Percentiles rank a stretch among this genome's conserved stretches.
Evolutionary conservation across 2,888 invertebrate species (phyloP).

Genomic region (Mythimna vitellina): DNA sequence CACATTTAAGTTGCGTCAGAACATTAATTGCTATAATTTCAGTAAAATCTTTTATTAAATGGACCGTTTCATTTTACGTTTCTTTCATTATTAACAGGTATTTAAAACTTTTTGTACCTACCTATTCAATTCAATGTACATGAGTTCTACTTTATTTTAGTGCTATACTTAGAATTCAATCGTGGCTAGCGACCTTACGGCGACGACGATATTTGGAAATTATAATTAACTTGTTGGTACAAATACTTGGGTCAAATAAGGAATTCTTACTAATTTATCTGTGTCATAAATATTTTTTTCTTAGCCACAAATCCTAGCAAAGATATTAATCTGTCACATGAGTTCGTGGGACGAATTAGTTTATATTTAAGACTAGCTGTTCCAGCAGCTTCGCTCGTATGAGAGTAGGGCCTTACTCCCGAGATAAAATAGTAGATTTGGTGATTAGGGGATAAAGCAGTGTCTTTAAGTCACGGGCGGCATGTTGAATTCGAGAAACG

Average conservation of each 20-base stretch:
- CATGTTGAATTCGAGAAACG: too few relatives aligned
- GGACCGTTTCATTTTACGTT: conserved; percentile 24
- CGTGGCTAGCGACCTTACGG: conserved; percentile 21
- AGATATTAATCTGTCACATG: conserved; percentile 13
- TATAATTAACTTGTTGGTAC: conserved; percentile 34
- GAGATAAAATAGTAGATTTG: too few relatives aligned
- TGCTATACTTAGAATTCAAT: conserved; percentile 25
- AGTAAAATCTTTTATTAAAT: conserved; percentile 22
- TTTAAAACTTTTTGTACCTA: conserved; percentile 7
- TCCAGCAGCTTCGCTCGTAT: too few relatives aligned
- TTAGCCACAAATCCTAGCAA: conserved; percentile 29
- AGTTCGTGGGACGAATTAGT: conserved; percentile 13
- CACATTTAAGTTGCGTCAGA: conserved; percentile 29
- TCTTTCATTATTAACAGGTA: conserved; percentile 20
- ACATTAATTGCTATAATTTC: conserved; percentile 23
- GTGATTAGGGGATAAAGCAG: too few relatives aligned
- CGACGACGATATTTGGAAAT: conserved; percentile 30
- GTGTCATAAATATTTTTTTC: conserved; percentile 23
- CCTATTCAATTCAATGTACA: conserved; percentile 28
- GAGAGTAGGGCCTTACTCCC: too few relatives aligned
- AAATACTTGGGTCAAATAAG: conserved; percentile 36
- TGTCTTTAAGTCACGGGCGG: too few relatives aligned
- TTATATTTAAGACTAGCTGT: not conserved
- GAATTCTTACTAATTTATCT: conserved; percentile 38
- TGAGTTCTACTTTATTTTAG: conserved; percentile 31